Conservation (phyloP, 2,113 vertebrate species). For the Oryzias melastigma region DNA sequence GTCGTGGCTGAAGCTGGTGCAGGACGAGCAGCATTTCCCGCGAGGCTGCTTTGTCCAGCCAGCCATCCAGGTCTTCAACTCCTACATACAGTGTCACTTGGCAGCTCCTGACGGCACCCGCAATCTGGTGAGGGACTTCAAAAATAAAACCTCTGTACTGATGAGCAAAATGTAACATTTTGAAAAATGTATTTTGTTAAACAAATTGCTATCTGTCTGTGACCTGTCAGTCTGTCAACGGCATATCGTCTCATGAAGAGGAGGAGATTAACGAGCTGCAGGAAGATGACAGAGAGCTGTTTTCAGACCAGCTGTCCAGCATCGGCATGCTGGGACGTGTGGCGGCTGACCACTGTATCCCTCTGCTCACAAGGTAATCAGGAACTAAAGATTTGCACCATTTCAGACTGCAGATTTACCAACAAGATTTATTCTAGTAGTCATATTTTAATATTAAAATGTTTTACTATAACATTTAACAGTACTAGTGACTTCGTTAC, state of each 20-base stretch:
- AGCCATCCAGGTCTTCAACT: constrained; percentile 98
- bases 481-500: no score
- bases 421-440: no score
- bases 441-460: no score
- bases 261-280: constrained; percentile 98
- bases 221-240: constrained; percentile 87
- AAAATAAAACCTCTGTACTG: neutral
- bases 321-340: constrained; percentile 96
- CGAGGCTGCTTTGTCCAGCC: constrained; percentile 96
- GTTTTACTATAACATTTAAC: no score
- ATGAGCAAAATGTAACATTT: no score
- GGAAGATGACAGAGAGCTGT: constrained; percentile 96
- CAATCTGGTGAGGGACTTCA: constrained; percentile 86
- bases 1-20: constrained; percentile 95
- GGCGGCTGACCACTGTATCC: constrained; percentile 95
- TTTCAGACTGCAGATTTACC: no score
- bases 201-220: neutral
- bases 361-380: constrained; percentile 89
- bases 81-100: constrained; percentile 98
- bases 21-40: constrained; percentile 97
- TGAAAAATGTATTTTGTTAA: no score
- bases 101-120: constrained; percentile 97
- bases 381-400: neutral
- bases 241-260: constrained; percentile 92
- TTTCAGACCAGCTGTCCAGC: constrained; percentile 95